Evolutionary conservation across 2,797 vertebrate genomes (phyloP), one percentile per base, ranked within the genome.

Genomic region (Hipposideros larvatus): DNA sequence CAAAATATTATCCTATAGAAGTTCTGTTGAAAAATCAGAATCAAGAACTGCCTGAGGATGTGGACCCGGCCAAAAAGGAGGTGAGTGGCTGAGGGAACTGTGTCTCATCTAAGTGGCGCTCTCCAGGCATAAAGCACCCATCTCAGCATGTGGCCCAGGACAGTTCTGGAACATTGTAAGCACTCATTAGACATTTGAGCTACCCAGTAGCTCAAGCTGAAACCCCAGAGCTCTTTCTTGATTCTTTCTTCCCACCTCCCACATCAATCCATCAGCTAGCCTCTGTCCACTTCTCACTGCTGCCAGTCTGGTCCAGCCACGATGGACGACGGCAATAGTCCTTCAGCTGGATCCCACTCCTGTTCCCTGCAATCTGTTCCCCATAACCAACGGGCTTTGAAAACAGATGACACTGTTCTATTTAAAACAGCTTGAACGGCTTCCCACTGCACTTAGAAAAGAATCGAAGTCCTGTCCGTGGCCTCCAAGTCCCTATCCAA

Each of bases 1-100:
- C 84, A 86, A 96, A 98, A 90, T 51, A 41, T 61, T 99, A 99
- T 91, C 98, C 99, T 91, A 96, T 98, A 7, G 98, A 99, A 16
- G 87, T 97, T 70, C 97, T 99, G 90, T 11, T 99, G 77, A 99
- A 99, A 96, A 99, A 98, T 91, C 79, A 92, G 34, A 51, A 96
- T 48, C 96, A 90, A 11, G 99, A 99, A 55, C 98, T 99, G 43
- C 99, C 99, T 7, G 97, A 99, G 74, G 99, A 98, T 1, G 99
- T 99, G 65, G 97, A 99, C 53, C 99, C 99, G 2, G 41, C 98
- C 15, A 97, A 98, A 93, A 99, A 99, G 96, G 99, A 99, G 99
- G 99, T 99, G 71, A 91, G 98, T 57, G 73, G 31, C 26, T 71
- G 46, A 26, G 43, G 68, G 53, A 55, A 16, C 70, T 21, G 24